phyloP scores from a whole-genome alignment of 2,113 vertebrate genomes.

The Sylvia atricapilla region DNA sequence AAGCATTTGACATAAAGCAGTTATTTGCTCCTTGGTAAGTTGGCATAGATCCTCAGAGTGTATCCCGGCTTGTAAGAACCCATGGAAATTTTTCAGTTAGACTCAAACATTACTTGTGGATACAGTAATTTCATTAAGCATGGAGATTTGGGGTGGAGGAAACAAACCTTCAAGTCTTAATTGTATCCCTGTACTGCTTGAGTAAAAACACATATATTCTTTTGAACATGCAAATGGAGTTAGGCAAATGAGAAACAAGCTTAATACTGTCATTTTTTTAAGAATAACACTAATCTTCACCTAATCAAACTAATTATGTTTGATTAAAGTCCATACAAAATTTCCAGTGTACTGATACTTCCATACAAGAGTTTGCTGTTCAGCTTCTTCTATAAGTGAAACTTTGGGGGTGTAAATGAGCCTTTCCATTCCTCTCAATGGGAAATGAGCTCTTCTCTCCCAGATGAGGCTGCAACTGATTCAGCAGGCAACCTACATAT shows the following conservation, averaged over 20 bases:
- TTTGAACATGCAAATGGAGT: neutral
- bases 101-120: neutral
- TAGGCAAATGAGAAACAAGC: neutral
- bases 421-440: neutral
- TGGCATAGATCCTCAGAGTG: neutral
- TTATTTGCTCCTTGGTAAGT: neutral
- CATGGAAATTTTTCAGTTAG: neutral
- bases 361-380: neutral
- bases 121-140: neutral
- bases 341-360: neutral
- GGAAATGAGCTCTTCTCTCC: neutral
- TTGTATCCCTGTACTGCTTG: neutral
- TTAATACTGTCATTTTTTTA: neutral
- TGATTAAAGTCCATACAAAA: neutral
- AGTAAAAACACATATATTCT: neutral
- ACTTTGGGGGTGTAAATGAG: accelerated
- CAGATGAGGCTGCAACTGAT: neutral
- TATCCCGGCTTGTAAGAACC: neutral
- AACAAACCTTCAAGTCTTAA: neutral
- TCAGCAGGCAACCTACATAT: neutral
- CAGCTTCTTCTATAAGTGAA: neutral
- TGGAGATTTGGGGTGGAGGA: neutral
- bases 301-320: neutral
- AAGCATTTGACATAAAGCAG: neutral
- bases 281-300: neutral